These are phyloP conservation scores for Tipula helvola DNA, from an alignment of 2,888 invertebrate genomes.

Conservation along the genomic window DNA sequence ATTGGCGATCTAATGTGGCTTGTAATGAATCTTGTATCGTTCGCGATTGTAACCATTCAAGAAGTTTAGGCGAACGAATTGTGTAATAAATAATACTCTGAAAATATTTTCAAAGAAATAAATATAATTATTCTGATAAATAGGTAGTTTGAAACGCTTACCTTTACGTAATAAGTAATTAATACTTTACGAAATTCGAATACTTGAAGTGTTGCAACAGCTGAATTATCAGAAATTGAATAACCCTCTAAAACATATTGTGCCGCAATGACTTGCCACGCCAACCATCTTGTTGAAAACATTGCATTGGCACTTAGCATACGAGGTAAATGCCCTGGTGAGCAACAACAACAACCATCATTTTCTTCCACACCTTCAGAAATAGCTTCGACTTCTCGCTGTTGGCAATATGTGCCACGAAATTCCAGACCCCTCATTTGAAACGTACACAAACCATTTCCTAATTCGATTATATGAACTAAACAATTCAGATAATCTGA, in stretches of 20 bases:
- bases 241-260: constrained; percentile 98
- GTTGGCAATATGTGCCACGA: constrained; percentile 97
- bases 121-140: not conserved
- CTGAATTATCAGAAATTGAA: constrained; percentile 95
- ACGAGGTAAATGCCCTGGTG: constrained; percentile 76
- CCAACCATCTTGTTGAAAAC: constrained; percentile 92
- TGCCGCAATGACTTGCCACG: constrained; percentile 94
- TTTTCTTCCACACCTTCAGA: constrained; percentile 95
- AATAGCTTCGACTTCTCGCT: constrained; percentile 96
- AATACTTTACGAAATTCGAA: constrained; percentile 95
- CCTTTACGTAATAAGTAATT: constrained; percentile 96
- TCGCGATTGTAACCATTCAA: constrained; percentile 76
- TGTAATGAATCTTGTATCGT: constrained; percentile 68
- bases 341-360: constrained; percentile 89
- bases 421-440: constrained; percentile 96
- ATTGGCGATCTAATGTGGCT: constrained; percentile 66
- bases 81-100: constrained; percentile 96
- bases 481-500: constrained; percentile 97
- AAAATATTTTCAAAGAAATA: constrained; percentile 21
- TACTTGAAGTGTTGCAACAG: constrained; percentile 92
- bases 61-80: constrained; percentile 72
- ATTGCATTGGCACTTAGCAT: constrained; percentile 93
- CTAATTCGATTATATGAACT: constrained; percentile 94
- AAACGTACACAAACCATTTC: constrained; percentile 96
- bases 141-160: constrained; percentile 27